Evolutionary conservation across 2,113 vertebrate genomes (phyloP), one percentile per base, ranked within the genome.

Genomic region (Ia io): DNA sequence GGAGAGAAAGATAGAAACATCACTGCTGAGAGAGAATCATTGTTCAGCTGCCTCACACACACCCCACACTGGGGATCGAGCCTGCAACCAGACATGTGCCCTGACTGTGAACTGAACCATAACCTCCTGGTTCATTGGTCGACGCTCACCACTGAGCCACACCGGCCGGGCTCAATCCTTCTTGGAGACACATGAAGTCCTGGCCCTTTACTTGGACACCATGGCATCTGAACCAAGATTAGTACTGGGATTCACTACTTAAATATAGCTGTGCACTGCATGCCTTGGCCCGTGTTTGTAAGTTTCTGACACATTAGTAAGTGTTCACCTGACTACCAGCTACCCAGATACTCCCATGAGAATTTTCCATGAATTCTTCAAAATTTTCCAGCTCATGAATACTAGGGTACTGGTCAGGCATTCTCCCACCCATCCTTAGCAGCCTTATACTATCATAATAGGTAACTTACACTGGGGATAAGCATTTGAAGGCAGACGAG

Each of bases 281-380:
- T 40, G 70, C 44, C 51, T 47, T 44, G 35, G 22, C 69, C 25
- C 42, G 3, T 17, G 63, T 44, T 78, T 40, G 22, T 61, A 82
- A 74, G 11, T 5, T 23, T 53, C 12, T 42, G n/a, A 17, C 56
- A 83, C 16, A 23, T 59, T 40, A 74, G 32, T 77, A 76, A 74
- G 70, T 14, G 6, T 77, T 12, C 7, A 23, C 49, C 40, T 44
- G 35, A 42, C 82, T 61, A 53, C 37, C 35, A 63, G 18, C 47
- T 91, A 69, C 59, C 47, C 69, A 91, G 61, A 67, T 28, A 35
- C 30, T 69, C 51, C 42, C 56, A 69, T 14, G 80, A 86, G 47
- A 80, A 85, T 85, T 35, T 74, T 74, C 44, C 42, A 77, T 22
- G 30, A 90, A 77, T 65, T 96, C 78, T 74, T 91, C 77, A 76